Base-by-base conservation (phyloP, 1,140 invertebrate genomes). In the Metopolophium dirhodum region DNA sequence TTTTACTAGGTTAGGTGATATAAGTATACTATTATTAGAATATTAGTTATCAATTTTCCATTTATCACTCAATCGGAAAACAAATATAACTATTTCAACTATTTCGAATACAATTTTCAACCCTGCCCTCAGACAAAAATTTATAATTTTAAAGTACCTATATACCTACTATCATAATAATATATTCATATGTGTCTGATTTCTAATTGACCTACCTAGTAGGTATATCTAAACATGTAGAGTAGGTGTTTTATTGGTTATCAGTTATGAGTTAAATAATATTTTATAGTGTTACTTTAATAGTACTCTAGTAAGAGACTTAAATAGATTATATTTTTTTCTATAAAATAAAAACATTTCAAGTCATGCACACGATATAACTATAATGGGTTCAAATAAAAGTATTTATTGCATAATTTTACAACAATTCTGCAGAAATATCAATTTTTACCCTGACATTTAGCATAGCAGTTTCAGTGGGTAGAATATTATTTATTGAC, bases 361-460 rank as follows among this genome's bases (percentile, higher is more conserved):
- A 77, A n/a, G 61, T 77, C n/a, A n/a, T n/a, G 26, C 61, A 77
- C 14, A 37, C 45, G 37, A 26, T 41, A 37, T 41, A 41, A 45
- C 30, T 26, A 41, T 83, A 85, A 85, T 41, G 37, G 4, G 83
- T 85, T 45, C 18, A 41, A 45, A 26, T 41, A 26, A 54, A 85
- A 45, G 45, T 45, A 83, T 85, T 30, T 85, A 85, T 41, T 85
- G 22, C 37, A 85, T 85, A 41, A 26, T 30, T 85, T 30, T 45
- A 85, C 41, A 49, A 87, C 30, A n/a, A 49, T 49, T 49, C 26
- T 49, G 11, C 49, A 51, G 14, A 87, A 22, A 49, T 20, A n/a
- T n/a, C 86, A 14, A 49, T 87, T 87, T 77, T 87, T 18, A 87
- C 86, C 86, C 86, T 49, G 86, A 87, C 86, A 45, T 87, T 87